phyloP scores from a whole-genome alignment of 1,140 invertebrate species.

The Zeugodacus cucurbitae region DNA sequence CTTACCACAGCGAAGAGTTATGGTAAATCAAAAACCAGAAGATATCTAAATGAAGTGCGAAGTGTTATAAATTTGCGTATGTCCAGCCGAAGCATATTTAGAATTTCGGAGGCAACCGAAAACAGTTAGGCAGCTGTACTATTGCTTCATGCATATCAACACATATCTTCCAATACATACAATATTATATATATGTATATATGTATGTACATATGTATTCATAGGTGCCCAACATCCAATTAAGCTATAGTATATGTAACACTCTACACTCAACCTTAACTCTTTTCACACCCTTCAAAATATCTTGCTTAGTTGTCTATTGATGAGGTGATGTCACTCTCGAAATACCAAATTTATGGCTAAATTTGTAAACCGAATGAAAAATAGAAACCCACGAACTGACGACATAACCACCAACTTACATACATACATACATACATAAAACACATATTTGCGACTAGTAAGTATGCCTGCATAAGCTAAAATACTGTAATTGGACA shows the following conservation, averaged over 20 bases:
- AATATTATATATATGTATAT: neutral
- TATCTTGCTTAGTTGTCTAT: neutral
- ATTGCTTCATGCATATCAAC: neutral
- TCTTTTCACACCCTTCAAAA: neutral
- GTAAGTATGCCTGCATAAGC: neutral
- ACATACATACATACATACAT: neutral
- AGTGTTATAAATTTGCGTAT: neutral
- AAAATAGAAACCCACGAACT: neutral
- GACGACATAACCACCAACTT: neutral
- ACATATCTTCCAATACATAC: neutral
- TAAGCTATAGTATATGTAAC: neutral
- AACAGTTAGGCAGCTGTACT: neutral
- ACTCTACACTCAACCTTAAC: neutral
- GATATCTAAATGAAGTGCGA: neutral
- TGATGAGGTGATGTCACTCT: neutral
- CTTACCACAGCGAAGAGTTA: neutral
- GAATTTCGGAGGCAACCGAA: neutral
- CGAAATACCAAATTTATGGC: neutral
- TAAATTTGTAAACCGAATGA: neutral
- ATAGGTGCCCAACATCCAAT: neutral
- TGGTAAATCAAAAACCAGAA: constrained; percentile 25
- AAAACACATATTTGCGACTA: neutral
- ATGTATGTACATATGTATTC: neutral
- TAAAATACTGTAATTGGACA: neutral
- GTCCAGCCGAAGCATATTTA: neutral